A percentile compares a stretch with the other conserved stretches of the same genome.
Conservation (phyloP, 2,888 invertebrate genomes). For the Pomacea canaliculata region DNA sequence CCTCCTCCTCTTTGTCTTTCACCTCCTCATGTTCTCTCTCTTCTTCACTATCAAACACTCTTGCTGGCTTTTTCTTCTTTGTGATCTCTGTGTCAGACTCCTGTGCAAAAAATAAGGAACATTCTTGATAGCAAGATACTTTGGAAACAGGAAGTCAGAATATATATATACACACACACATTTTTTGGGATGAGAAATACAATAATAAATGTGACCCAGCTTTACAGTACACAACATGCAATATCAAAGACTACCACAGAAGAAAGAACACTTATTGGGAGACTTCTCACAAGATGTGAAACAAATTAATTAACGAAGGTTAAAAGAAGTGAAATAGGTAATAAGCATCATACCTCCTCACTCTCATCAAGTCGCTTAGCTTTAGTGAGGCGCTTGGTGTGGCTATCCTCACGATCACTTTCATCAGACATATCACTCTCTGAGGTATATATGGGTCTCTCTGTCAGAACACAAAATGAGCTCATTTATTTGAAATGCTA, state of each 20-base stretch:
- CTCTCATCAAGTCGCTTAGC: conserved; percentile 62
- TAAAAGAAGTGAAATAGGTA: not conserved
- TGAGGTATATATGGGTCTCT: conserved; percentile 82
- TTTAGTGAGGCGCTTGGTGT: conserved; percentile 56
- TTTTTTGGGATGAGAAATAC: too few relatives aligned
- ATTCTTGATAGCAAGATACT: too few relatives aligned
- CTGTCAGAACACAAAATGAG: conserved; percentile 31
- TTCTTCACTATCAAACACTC: conserved; percentile 54
- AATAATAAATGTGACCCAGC: too few relatives aligned
- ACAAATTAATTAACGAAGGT: not conserved
- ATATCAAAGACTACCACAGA: too few relatives aligned
- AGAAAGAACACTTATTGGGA: too few relatives aligned
- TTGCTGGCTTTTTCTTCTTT: conserved; percentile 57
- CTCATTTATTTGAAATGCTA: too few relatives aligned
- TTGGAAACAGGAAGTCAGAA: too few relatives aligned
- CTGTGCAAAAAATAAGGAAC: conserved; percentile 22
- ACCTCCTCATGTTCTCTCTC: conserved; percentile 43
- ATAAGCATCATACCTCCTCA: conserved; percentile 50
- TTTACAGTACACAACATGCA: too few relatives aligned
- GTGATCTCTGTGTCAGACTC: conserved; percentile 53
- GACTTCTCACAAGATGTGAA: too few relatives aligned
- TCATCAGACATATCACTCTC: conserved; percentile 74
- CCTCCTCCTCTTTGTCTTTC: conserved; percentile 26
- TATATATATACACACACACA: too few relatives aligned
- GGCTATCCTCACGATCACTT: conserved; percentile 55